A percentile compares a stretch with the other conserved stretches of the same genome.
Conservation (phyloP, 2,113 vertebrate species). For the Maccullochella peelii region DNA sequence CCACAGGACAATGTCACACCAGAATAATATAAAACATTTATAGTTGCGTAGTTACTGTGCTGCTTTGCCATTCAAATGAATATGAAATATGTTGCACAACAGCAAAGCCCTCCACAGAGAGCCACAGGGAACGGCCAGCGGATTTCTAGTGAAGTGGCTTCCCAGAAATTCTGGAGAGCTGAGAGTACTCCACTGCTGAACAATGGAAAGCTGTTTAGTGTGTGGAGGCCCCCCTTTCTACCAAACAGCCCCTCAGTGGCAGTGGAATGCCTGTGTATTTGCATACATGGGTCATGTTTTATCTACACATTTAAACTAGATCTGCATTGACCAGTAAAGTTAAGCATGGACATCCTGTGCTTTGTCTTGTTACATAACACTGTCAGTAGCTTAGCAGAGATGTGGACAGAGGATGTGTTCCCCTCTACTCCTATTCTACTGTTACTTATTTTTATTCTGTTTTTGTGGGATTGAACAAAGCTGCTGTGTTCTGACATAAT, state of each 20-base stretch:
- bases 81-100: conserved; percentile 63
- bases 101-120: conserved; percentile 21
- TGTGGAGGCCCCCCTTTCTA: conserved; percentile 1
- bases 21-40: not conserved
- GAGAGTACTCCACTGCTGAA: conserved; percentile 46
- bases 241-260: not conserved
- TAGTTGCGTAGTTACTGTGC: not conserved
- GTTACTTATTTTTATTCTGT: not conserved
- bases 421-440: not conserved
- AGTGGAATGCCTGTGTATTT: conserved; percentile 41
- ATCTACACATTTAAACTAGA: conserved; percentile 24
- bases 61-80: conserved; percentile 11
- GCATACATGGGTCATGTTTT: conserved; percentile 42
- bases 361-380: conserved; percentile 53
- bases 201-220: conserved; percentile 67
- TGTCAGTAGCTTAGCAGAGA: not conserved
- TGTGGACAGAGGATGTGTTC: not conserved
- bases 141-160: conserved; percentile 72
- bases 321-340: conserved; percentile 17
- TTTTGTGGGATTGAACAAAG: not conserved
- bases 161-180: conserved; percentile 75
- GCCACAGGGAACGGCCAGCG: conserved; percentile 15
- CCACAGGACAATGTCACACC: not conserved
- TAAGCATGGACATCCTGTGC: conserved; percentile 26
- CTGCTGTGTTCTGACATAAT: conserved; percentile 16